A percentile compares a stretch with the other conserved stretches of the same genome.
phyloP scores from a whole-genome alignment of 2,113 vertebrate species.

The Ictidomys tridecemlineatus region DNA sequence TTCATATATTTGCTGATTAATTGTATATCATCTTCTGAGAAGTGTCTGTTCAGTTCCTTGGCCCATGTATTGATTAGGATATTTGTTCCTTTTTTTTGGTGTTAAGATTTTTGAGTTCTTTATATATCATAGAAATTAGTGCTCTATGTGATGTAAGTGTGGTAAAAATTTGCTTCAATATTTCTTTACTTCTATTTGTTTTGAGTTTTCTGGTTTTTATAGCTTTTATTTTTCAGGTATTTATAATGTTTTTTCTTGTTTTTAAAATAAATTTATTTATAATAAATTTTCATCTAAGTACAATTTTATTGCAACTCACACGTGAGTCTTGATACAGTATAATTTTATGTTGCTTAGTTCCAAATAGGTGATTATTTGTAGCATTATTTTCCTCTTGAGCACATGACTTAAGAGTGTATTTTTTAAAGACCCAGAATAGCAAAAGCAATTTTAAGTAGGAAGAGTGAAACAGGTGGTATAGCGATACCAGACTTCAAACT shows the following conservation, averaged over 20 bases:
- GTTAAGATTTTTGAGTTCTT: too few species aligned
- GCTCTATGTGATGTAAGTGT: too few species aligned
- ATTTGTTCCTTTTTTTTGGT: too few species aligned
- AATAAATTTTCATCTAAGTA: background rate
- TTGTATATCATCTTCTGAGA: too few species aligned
- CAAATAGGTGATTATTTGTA: background rate
- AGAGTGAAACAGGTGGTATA: too few species aligned
- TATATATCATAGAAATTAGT: too few species aligned
- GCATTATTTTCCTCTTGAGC: background rate
- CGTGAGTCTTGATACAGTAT: background rate
- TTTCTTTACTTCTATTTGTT: background rate
- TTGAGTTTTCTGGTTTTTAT: constrained; percentile 7
- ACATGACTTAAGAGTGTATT: background rate
- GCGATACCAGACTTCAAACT: too few species aligned
- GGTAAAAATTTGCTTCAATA: background rate
- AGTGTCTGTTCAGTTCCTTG: too few species aligned
- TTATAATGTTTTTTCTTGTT: constrained; percentile 3
- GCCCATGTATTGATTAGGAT: too few species aligned
- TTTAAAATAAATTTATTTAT: background rate
- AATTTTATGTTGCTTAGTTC: background rate
- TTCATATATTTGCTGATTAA: too few species aligned
- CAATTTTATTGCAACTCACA: background rate
- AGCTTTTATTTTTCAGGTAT: background rate
- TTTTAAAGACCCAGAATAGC: background rate
- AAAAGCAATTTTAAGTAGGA: too few species aligned